A percentile compares a stretch with the other conserved stretches of the same genome.
Conservation (phyloP, 1,140 invertebrate genomes). For the Trigoniulus corallinus region DNA sequence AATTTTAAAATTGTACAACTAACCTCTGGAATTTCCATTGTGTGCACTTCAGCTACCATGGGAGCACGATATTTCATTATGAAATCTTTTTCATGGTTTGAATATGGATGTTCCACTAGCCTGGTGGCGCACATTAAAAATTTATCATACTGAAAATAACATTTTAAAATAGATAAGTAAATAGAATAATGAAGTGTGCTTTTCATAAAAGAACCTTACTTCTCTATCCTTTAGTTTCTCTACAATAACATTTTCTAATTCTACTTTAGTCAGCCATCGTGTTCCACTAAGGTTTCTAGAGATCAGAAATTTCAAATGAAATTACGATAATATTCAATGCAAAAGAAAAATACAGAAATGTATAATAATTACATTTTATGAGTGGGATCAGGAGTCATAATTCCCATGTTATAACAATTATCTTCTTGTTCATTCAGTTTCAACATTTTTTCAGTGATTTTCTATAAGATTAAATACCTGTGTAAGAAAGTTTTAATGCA, state of each 20-base stretch:
- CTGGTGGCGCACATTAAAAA: conserved; percentile 54
- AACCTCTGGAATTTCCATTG: conserved; percentile 23
- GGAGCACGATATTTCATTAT: conserved; percentile 47
- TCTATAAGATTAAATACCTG: not conserved
- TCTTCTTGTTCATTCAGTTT: conserved; percentile 50
- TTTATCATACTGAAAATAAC: conserved; percentile 42
- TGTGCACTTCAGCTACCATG: conserved; percentile 33
- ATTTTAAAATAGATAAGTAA: conserved; percentile 2
- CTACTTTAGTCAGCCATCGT: conserved; percentile 47
- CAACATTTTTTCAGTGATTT: conserved; percentile 31
- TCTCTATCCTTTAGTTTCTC: conserved; percentile 52
- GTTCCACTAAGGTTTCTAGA: conserved; percentile 11
- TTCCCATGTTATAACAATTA: conserved; percentile 38
- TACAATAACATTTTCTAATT: conserved; percentile 45
- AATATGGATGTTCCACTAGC: conserved; percentile 48
- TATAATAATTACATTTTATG: not conserved
- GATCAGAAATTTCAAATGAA: not conserved
- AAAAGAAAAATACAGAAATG: not conserved
- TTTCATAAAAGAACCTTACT: conserved; percentile 21
- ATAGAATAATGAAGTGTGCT: conserved; percentile 3
- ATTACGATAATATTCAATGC: not conserved
- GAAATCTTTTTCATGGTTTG: conserved; percentile 40
- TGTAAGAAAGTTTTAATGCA: not conserved
- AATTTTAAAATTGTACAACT: conserved; percentile 11
- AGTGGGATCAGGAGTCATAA: not conserved